Base-by-base conservation (phyloP, 2,797 vertebrate genomes). In the Mus caroli region DNA sequence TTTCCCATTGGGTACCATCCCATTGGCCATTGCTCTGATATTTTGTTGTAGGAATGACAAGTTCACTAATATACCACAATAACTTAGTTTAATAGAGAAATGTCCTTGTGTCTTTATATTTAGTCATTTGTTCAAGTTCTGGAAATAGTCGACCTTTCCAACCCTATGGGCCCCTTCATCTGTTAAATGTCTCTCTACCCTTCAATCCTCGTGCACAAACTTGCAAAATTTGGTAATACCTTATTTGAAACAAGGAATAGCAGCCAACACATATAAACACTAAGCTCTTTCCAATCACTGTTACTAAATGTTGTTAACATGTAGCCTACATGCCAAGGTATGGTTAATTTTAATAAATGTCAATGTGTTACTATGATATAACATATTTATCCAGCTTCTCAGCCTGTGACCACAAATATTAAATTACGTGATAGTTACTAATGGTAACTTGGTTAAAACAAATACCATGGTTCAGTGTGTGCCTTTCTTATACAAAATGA, bases 311-410 rank as follows among this genome's bases (percentile, higher is more conserved):
- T 85, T 58, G 90, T 52, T 86, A 94, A 54, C 13, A 60, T 88
- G 58, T 79, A 54, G 46, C 82, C 88, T 78, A 6, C 46, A 91
- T 88, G 88, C 88, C 60, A 95, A 90, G 54, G 75, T 93, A 54
- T 17, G 85, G 19, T 88, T 94, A 54, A 19, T 94, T 94, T 79
- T 79, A 96, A 86, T 91, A 95, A 93, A 94, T 85, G 46, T n/a
- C 54, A 88, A 26, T 73, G 69, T 94, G 95, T 91, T 96, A 17
- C 85, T 92, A 88, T 80, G 40, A 94, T 87, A 90, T 88, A 69
- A 90, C 54, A 1, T 69, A 89, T 96, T 92, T 96, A 84, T 77
- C 37, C 34, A 95, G 67, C 17, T 73, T 96, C 92, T 86, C 67
- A 88, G 31, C 11, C 64, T 90, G n/a, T 58, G 54, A 62, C 34